These are phyloP conservation scores for Beris chalybata DNA, from an alignment of 2,888 invertebrate genomes.

Conservation along the genomic window DNA sequence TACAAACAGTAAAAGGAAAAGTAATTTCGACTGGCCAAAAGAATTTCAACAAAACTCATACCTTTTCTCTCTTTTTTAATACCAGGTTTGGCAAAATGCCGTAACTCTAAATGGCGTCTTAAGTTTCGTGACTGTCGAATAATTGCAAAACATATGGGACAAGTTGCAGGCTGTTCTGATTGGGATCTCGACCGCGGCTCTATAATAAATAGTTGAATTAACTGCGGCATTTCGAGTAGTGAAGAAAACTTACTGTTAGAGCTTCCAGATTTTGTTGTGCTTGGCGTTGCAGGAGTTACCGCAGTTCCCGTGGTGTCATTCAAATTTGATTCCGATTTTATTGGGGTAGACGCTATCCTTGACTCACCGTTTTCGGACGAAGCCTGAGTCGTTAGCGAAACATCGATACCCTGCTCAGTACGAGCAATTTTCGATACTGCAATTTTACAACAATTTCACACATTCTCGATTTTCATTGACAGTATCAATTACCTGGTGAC, in stretches of 20 bases:
- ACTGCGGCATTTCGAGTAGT: no score
- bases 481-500: constrained; percentile 36
- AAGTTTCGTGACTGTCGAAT: constrained; percentile 64
- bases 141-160: constrained; percentile 63
- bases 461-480: not conserved
- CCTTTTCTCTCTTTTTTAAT: constrained; percentile 56
- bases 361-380: constrained; percentile 40
- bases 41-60: constrained; percentile 43
- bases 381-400: constrained; percentile 42
- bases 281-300: constrained; percentile 43
- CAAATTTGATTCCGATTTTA: constrained; percentile 37
- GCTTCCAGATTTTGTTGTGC: constrained; percentile 38
- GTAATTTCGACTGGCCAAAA: constrained; percentile 17
- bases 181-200: constrained; percentile 61
- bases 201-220: constrained; percentile 39
- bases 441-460: not conserved
- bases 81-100: constrained; percentile 57
- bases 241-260: constrained; percentile 3
- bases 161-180: constrained; percentile 64
- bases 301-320: constrained; percentile 37
- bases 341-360: constrained; percentile 48
- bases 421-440: constrained; percentile 51
- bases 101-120: constrained; percentile 60
- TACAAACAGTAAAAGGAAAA: not conserved
- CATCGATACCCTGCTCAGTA: constrained; percentile 54